A percentile compares a stretch with the other conserved stretches of the same genome.
These are phyloP conservation scores for Spizella passerina DNA, from an alignment of 2,797 vertebrate genomes.

Conservation along the genomic window DNA sequence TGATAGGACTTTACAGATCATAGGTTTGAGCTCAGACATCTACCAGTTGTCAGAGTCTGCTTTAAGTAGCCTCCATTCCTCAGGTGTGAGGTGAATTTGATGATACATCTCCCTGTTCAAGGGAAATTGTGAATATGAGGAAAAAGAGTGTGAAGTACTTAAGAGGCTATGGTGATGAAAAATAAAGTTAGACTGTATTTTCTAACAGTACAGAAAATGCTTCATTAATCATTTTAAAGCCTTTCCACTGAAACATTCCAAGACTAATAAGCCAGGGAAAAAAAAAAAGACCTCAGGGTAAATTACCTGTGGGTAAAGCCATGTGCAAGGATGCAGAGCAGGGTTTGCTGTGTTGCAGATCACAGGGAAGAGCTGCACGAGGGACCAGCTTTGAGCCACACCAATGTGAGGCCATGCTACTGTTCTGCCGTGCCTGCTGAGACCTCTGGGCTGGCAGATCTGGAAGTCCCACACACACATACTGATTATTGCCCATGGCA, in stretches of 20 bases:
- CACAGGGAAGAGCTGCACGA: fast-evolving
- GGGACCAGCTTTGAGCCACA: neutral
- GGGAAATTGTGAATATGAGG: neutral
- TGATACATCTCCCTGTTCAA: neutral
- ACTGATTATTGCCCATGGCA: neutral
- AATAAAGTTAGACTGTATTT: neutral
- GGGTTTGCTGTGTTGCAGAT: neutral
- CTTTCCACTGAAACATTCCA: neutral
- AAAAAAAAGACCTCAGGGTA: neutral
- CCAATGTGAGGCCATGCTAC: fast-evolving
- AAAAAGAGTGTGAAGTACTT: neutral
- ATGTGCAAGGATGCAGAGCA: neutral
- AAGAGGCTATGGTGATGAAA: neutral
- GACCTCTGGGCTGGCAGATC: neutral
- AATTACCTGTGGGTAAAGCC: neutral
- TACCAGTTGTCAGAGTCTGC: neutral
- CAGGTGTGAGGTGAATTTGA: neutral
- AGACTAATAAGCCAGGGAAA: neutral
- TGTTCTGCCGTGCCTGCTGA: neutral
- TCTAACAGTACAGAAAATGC: neutral
- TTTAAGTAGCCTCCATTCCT: neutral
- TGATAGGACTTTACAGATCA: neutral
- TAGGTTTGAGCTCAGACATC: neutral
- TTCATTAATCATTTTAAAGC: neutral
- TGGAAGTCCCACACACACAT: neutral